Evolutionary conservation across 2,113 vertebrate species (phyloP), one percentile per base, ranked within the genome.

Genomic region (Todiramphus saurophagus): DNA sequence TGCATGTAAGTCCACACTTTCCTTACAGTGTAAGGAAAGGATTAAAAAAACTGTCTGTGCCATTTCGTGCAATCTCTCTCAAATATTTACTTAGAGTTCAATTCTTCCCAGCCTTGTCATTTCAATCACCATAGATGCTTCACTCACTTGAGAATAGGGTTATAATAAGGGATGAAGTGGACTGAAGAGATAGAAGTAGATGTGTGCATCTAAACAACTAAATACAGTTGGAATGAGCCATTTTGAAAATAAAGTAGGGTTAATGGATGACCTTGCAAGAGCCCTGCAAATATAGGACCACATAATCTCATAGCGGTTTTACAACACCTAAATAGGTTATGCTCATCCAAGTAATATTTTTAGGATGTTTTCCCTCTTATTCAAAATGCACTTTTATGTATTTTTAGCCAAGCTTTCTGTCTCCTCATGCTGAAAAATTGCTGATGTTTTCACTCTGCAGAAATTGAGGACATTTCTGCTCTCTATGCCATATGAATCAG

Each of bases 361-460:
- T 83, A 96, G 81, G 59, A 89, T 94, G 87, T 87, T 94, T 94
- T 91, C 9, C 58, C 31, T 59, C 64, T 89, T 96, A 92, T 89
- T 95, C 70, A 56, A 94, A 95, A 87, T 94, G 93, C 4, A 11
- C 60, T 96, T 96, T 95, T 86, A 95, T 93, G 89, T 97, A 93
- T 97, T 97, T 97, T 97, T 97, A 96, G 92, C 84, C 73, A 94
- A 93, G 82, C 86, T 94, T 96, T 96, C 91, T 96, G 91, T 87
- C 90, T 95, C 55, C 72, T 97, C 90, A 97, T 96, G 96, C 96
- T 97, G 90, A 97, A 97, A 97, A 97, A 96, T 58, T 96, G 94
- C 97, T 97, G 95, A 96, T 82, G 78, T 88, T 96, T 94, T 92
- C 87, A 94, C 37, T 94, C 68, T 80, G 63, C 55, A 94, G 82